Evolutionary conservation across 2,888 invertebrate genomes (phyloP), one percentile per base, ranked within the genome.

Genomic region (Mactromeris polynyma): DNA sequence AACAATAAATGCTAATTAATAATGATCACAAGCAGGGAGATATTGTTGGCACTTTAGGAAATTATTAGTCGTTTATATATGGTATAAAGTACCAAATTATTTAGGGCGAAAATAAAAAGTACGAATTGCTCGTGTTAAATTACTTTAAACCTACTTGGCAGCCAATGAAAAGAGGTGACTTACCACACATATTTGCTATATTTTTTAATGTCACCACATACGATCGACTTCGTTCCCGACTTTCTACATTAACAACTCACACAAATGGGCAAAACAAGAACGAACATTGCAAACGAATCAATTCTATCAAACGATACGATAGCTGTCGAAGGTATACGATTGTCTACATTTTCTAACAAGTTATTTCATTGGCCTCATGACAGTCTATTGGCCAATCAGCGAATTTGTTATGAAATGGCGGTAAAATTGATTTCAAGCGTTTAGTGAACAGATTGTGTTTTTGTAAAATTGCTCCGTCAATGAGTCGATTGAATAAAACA

Each of bases 391-490:
- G 26, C 86, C 86, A 86, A 86, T 86, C 69, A 81, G 69, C 31
- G 51, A 31, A 14, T 17, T 9, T 51, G 7, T 73, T 69, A 81
- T 51, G 77, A 21, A 46, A 81, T 73, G 33, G 81, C 78, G 84
- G 83, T 83, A 83, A 83, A 83, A 46, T 73, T 42, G 33, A 83
- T 69, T 73, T 83, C 19, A 83, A 83, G 51, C 46, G 36, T 46
- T 54, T 31, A 33, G 81, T n/a, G 36, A 33, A 14, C 11, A 77
- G 36, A 40, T 77, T 69, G 6, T 69, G 69, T 21, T 4, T n/a
- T 77, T 64, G 58, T 69, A 21, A 19, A 42, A 40, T 79, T 21
- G 40, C 79, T 33, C 33, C 33, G 4, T 40, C 79, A 42, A 40
- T 40, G 42, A 79, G 7, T n/a, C 42, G 42, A 79, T 36, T 19